Evolutionary conservation across 1,140 invertebrate genomes (phyloP).

Genomic region (Bombus ignitus): DNA sequence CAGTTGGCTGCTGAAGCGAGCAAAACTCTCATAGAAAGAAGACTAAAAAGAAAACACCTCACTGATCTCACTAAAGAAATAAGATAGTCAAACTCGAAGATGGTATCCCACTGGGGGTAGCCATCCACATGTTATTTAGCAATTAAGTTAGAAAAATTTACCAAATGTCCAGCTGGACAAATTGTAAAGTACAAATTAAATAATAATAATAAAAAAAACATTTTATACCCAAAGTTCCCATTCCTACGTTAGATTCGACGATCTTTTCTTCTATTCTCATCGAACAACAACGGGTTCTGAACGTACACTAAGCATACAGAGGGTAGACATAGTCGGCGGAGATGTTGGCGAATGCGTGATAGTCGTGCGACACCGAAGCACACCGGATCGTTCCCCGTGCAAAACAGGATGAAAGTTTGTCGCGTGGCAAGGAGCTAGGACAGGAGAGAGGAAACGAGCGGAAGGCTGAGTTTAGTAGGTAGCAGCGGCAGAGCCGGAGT

Average conservation of each 20-base stretch:
- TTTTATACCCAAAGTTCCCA: too few species aligned
- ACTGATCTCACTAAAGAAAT: too few species aligned
- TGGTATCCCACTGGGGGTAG: too few species aligned
- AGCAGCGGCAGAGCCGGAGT: conserved; percentile 39
- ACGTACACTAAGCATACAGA: not conserved
- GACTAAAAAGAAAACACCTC: too few species aligned
- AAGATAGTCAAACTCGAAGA: too few species aligned
- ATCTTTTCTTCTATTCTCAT: not conserved
- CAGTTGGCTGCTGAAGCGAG: too few species aligned
- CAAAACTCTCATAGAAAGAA: too few species aligned
- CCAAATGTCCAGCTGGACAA: too few species aligned
- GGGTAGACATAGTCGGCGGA: not conserved
- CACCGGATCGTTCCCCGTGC: conserved; percentile 26
- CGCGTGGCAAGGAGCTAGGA: conserved; percentile 34
- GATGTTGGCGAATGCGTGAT: not conserved
- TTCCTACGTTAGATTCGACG: not conserved
- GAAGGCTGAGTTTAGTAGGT: conserved; percentile 57
- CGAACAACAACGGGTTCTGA: not conserved
- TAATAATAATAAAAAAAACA: too few species aligned
- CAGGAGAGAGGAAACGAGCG: conserved; percentile 12
- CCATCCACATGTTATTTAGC: too few species aligned
- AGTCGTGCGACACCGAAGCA: not conserved
- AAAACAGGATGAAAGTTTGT: conserved; percentile 73
- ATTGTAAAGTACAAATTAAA: too few species aligned
- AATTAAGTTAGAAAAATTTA: too few species aligned